A percentile compares a stretch with the other conserved stretches of the same genome.
These are phyloP conservation scores for Drosophila limbata DNA, from an alignment of 2,888 invertebrate genomes.

Conservation along the genomic window DNA sequence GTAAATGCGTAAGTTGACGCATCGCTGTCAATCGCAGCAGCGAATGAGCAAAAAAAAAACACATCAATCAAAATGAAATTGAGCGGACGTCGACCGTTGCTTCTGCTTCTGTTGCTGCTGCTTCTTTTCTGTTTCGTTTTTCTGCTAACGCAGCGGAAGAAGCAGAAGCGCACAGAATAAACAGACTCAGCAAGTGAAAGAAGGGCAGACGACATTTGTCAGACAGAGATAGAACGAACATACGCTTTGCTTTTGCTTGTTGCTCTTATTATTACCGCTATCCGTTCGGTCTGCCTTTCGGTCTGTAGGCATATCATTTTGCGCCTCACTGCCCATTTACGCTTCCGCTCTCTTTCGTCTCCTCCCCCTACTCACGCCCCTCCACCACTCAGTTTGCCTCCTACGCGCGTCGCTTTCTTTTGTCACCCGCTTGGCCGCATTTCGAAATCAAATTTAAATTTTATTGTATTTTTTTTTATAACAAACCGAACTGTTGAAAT, in stretches of 20 bases:
- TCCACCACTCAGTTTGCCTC: conserved; percentile 22
- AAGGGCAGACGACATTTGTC: conserved; percentile 16
- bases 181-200: conserved; percentile 38
- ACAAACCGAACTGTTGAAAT: conserved; percentile 52
- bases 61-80: conserved; percentile 72
- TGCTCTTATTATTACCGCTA: conserved; percentile 30
- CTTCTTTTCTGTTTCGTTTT: conserved; percentile 39
- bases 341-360: conserved; percentile 43
- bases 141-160: conserved; percentile 59
- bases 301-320: conserved; percentile 69
- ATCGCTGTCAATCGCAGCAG: conserved; percentile 59
- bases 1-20: conserved; percentile 58
- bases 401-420: conserved; percentile 59
- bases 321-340: conserved; percentile 64
- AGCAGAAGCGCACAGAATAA: conserved; percentile 46
- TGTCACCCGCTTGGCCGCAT: conserved; percentile 59
- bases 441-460: conserved; percentile 50
- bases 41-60: conserved; percentile 27
- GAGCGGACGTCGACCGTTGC: conserved; percentile 55
- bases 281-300: conserved; percentile 13
- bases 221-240: conserved; percentile 6
- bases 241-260: conserved; percentile 11
- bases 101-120: conserved; percentile 24
- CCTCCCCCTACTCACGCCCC: not conserved
- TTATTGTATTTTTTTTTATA: conserved; percentile 16